These are phyloP conservation scores for Brachyptera risi DNA, from an alignment of 2,888 invertebrate genomes.

Conservation along the genomic window DNA sequence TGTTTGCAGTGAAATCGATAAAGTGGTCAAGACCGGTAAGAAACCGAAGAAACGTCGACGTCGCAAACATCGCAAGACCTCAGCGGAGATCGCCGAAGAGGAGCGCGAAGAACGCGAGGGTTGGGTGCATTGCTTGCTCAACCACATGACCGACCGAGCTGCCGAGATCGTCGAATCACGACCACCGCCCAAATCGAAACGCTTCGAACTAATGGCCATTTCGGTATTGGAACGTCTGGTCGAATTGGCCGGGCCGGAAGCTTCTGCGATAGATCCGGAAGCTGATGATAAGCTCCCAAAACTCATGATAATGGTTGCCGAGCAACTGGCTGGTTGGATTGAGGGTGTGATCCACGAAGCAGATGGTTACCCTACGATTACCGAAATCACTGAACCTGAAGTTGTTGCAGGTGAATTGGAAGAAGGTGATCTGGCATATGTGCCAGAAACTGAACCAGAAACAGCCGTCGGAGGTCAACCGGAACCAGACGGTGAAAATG, in stretches of 20 bases:
- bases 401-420: too few species aligned
- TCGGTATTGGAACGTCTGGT: neutral
- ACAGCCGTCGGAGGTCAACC: too few species aligned
- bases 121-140: neutral
- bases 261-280: neutral
- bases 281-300: neutral
- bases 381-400: too few species aligned
- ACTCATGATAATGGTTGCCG: neutral
- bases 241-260: neutral
- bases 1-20: neutral
- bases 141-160: neutral
- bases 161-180: neutral
- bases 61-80: neutral
- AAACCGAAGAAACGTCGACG: neutral
- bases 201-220: neutral
- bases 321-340: neutral
- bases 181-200: neutral
- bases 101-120: neutral
- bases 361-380: too few species aligned
- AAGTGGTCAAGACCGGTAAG: neutral
- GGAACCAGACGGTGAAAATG: too few species aligned
- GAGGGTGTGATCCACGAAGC: neutral
- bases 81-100: neutral
- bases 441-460: too few species aligned
- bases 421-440: too few species aligned